phyloP scores from a whole-genome alignment of 23 tunicate species.

The Ciona savignyi region DNA sequence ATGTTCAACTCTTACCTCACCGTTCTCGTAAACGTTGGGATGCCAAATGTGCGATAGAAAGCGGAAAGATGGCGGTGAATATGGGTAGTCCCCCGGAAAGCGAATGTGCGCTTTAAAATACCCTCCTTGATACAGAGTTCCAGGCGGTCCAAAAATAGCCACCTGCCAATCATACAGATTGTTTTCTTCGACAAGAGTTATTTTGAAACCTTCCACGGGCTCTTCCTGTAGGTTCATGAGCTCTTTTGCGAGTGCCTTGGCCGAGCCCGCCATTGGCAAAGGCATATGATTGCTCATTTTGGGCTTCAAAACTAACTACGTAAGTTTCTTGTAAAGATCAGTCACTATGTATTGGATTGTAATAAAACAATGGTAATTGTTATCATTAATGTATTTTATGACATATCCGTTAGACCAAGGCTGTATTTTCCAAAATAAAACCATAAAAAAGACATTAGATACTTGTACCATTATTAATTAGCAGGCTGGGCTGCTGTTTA shows the following conservation, averaged over 20 bases:
- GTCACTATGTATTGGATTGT: no score
- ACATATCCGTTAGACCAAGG: no score
- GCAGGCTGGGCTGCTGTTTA: no score
- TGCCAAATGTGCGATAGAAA: constrained; percentile 93
- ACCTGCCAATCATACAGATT: constrained; percentile 98
- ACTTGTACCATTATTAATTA: no score
- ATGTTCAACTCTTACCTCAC: constrained; percentile 74
- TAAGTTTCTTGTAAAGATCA: no score
- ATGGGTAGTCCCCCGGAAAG: constrained; percentile 98
- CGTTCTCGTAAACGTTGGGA: constrained; percentile 95
- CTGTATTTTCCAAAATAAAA: no score
- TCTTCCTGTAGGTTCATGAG: constrained; percentile 75
- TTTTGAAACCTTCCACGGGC: constrained; percentile 94
- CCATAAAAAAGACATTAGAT: no score
- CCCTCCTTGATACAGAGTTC: constrained; percentile 95
- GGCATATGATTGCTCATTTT: constrained; percentile 34
- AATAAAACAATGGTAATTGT: no score
- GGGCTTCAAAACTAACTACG: not conserved
- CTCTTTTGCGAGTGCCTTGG: constrained; percentile 90
- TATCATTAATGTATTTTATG: no score
- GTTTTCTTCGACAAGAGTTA: constrained; percentile 85
- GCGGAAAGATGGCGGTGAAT: constrained; percentile 92
- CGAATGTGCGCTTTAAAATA: constrained; percentile 96
- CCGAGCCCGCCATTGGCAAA: constrained; percentile 94
- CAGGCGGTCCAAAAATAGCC: constrained; percentile 98